phyloP scores from a whole-genome alignment of 2,888 invertebrate genomes.

The Tanytarsus gracilentus region DNA sequence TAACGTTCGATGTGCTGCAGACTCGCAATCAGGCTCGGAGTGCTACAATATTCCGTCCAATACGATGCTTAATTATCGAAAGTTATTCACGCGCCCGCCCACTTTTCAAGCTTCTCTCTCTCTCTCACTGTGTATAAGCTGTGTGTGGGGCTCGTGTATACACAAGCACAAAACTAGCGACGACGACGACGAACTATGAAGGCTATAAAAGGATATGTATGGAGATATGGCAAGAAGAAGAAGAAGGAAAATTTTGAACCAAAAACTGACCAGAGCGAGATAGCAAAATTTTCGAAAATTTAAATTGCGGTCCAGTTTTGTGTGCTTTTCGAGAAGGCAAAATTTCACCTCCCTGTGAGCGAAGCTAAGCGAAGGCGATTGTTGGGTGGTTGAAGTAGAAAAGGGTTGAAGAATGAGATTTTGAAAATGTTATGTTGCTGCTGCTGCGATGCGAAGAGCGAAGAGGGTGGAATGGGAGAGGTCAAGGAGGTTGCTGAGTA shows the following conservation, averaged over 20 bases:
- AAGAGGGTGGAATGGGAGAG: background rate
- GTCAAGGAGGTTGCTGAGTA: background rate
- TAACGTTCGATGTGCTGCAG: too few relatives aligned
- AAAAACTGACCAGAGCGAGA: slow-evolving; percentile 27
- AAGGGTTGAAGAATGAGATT: background rate
- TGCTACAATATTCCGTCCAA: too few relatives aligned
- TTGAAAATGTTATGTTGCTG: background rate
- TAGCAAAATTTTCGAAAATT: slow-evolving; percentile 26
- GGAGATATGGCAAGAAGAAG: background rate
- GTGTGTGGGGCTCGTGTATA: background rate
- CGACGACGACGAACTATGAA: background rate
- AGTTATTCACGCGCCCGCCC: slow-evolving; percentile 12
- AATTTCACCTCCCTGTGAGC: too few relatives aligned
- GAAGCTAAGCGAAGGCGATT: too few relatives aligned
- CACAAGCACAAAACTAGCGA: background rate
- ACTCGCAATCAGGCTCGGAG: too few relatives aligned
- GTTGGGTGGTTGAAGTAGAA: background rate
- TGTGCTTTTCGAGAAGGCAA: too few relatives aligned
- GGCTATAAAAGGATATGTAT: background rate
- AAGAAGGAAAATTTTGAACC: slow-evolving; percentile 7
- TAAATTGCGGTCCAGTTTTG: slow-evolving; percentile 27
- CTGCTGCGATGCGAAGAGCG: too few relatives aligned
- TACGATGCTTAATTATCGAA: slow-evolving; percentile 2
- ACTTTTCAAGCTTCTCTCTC: slow-evolving; percentile 13
- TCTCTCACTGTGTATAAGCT: background rate